Conservation (phyloP, 2,113 vertebrate species). For the Istiophorus platypterus region DNA sequence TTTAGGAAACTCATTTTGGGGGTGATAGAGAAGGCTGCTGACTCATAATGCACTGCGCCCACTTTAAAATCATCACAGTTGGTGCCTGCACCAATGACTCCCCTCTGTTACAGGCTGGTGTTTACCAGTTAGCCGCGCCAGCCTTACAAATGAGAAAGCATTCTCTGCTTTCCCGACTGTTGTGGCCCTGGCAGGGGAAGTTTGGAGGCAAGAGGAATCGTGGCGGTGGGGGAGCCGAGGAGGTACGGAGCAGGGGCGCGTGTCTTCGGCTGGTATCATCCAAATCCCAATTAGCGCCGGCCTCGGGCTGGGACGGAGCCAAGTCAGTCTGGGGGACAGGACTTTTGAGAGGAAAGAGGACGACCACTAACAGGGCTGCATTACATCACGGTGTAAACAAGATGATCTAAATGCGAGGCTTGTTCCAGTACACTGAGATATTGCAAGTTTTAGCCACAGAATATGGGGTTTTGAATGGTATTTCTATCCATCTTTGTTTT, state of each 20-base stretch:
- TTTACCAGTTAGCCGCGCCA: conserved; percentile 61
- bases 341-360: conserved; percentile 47
- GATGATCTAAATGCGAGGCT: conserved; percentile 1
- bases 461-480: not conserved
- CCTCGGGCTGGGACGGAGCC: conserved; percentile 38
- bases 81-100: conserved; percentile 48
- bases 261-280: conserved; percentile 59
- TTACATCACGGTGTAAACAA: conserved; percentile 24
- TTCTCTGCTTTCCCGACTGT: conserved; percentile 45
- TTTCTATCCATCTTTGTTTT: not conserved
- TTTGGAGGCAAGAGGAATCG: conserved; percentile 44
- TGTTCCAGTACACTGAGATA: not conserved
- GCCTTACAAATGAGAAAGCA: conserved; percentile 50
- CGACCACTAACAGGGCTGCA: conserved; percentile 25
- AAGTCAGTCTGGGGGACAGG: conserved; percentile 45
- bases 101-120: conserved; percentile 52
- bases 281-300: conserved; percentile 63
- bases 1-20: conserved; percentile 66
- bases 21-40: conserved; percentile 53
- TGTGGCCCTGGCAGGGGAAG: conserved; percentile 44
- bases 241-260: conserved; percentile 45
- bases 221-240: conserved; percentile 32
- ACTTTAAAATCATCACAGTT: conserved; percentile 66
- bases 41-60: conserved; percentile 41
- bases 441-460: not conserved